Evolutionary conservation across 2,888 invertebrate genomes (phyloP).

Genomic region (Drosophila recens): DNA sequence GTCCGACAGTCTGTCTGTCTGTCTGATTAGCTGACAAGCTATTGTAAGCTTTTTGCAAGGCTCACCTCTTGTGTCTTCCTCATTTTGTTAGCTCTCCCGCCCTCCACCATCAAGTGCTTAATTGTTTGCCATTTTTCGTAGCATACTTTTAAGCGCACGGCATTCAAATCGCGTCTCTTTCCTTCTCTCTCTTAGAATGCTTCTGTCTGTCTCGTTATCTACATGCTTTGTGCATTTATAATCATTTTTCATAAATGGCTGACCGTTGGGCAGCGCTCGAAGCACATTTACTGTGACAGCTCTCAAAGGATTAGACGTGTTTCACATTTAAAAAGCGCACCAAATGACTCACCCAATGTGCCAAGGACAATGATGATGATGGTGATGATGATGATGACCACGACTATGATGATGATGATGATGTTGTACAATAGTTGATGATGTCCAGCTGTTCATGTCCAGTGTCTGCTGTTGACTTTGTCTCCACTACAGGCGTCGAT

Average conservation of each 20-base stretch:
- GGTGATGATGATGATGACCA: constrained; percentile 20
- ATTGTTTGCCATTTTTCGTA: constrained; percentile 64
- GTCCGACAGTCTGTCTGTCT: constrained; percentile 1
- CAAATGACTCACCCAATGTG: constrained; percentile 19
- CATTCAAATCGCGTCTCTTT: constrained; percentile 41
- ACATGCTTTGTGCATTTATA: constrained; percentile 80
- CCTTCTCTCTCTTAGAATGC: neutral
- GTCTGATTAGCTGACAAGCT: constrained; percentile 37
- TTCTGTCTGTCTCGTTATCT: constrained; percentile 1
- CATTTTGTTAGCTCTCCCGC: constrained; percentile 9
- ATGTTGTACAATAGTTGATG: constrained; percentile 5
- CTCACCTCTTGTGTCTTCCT: constrained; percentile 14
- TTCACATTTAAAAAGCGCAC: constrained; percentile 78
- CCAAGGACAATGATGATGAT: constrained; percentile 18
- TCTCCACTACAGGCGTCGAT: constrained; percentile 50
- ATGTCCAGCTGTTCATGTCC: constrained; percentile 23
- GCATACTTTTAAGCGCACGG: constrained; percentile 63
- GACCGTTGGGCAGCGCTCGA: constrained; percentile 54
- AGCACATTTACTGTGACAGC: constrained; percentile 79
- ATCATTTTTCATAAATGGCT: constrained; percentile 79
- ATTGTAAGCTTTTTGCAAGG: constrained; percentile 29
- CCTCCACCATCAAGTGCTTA: constrained; percentile 47
- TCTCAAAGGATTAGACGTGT: constrained; percentile 84
- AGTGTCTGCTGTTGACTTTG: constrained; percentile 36
- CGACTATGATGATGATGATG: constrained; percentile 16